phyloP scores from a whole-genome alignment of 2,888 invertebrate genomes.

The Macrosiphum euphorbiae region DNA sequence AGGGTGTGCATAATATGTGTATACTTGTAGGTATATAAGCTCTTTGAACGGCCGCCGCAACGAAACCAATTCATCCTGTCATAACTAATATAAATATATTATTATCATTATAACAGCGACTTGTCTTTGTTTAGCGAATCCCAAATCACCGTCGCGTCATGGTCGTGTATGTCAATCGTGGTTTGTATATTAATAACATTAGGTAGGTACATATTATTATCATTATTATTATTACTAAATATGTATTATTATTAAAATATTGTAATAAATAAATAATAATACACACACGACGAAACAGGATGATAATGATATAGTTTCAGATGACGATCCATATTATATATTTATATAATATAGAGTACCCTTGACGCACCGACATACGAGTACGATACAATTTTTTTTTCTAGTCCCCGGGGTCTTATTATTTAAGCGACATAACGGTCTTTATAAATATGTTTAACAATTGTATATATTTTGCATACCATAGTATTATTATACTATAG shows the following conservation, averaged over 20 bases:
- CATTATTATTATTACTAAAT: background rate
- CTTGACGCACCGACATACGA: background rate
- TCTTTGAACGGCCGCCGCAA: slow-evolving; percentile 14
- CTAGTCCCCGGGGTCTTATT: too few species aligned
- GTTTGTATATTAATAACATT: background rate
- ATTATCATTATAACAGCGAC: slow-evolving; percentile 5
- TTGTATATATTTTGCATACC: too few species aligned
- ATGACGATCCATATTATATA: background rate
- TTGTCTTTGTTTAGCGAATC: slow-evolving; percentile 33
- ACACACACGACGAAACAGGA: background rate
- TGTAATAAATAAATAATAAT: background rate
- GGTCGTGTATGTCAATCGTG: background rate
- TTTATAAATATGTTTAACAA: too few species aligned
- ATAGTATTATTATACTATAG: too few species aligned
- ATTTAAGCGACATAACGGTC: too few species aligned
- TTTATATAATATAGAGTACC: background rate
- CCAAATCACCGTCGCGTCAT: background rate
- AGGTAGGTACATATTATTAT: too few species aligned
- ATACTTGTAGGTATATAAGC: background rate
- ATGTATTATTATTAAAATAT: background rate
- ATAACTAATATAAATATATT: slow-evolving; percentile 43
- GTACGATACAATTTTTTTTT: background rate
- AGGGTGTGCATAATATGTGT: background rate
- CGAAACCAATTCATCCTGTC: slow-evolving; percentile 31
- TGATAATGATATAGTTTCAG: background rate